Conservation (phyloP, 2,888 invertebrate species). For the Heliconius cydno region DNA sequence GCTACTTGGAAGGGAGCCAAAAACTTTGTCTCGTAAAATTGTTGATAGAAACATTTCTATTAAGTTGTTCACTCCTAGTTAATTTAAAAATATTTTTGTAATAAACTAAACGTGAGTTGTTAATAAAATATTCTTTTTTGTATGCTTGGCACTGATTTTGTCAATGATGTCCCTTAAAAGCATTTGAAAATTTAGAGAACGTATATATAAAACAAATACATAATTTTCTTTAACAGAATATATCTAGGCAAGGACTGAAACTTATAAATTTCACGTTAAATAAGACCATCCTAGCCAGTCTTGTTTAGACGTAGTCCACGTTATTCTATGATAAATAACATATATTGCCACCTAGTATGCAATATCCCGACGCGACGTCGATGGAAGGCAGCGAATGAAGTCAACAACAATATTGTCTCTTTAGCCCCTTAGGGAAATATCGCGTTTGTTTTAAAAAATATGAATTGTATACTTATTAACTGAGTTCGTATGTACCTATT, state of each 20-base stretch:
- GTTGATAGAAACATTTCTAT: constrained; percentile 67
- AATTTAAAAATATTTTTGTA: constrained; percentile 50
- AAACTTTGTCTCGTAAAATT: constrained; percentile 76
- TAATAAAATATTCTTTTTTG: neutral
- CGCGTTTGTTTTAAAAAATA: constrained; percentile 12
- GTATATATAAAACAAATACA: no score
- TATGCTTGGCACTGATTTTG: neutral
- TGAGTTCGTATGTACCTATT: neutral
- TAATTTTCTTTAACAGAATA: no score
- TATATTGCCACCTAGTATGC: constrained; percentile 19
- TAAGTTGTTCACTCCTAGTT: constrained; percentile 57
- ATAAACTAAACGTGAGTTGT: constrained; percentile 7
- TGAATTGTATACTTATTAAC: constrained; percentile 2
- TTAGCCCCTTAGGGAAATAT: constrained; percentile 19
- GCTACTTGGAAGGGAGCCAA: constrained; percentile 73
- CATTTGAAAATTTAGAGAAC: neutral
- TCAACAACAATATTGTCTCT: constrained; percentile 20
- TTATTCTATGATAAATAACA: constrained; percentile 8
- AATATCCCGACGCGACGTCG: constrained; percentile 15
- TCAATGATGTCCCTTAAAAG: neutral
- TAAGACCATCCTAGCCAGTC: neutral
- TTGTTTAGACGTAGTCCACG: neutral
- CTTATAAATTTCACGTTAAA: neutral
- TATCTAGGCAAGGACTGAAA: neutral
- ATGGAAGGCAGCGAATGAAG: constrained; percentile 9